Conservation (phyloP, 2,113 vertebrate genomes). For the Sigmodon hispidus region DNA sequence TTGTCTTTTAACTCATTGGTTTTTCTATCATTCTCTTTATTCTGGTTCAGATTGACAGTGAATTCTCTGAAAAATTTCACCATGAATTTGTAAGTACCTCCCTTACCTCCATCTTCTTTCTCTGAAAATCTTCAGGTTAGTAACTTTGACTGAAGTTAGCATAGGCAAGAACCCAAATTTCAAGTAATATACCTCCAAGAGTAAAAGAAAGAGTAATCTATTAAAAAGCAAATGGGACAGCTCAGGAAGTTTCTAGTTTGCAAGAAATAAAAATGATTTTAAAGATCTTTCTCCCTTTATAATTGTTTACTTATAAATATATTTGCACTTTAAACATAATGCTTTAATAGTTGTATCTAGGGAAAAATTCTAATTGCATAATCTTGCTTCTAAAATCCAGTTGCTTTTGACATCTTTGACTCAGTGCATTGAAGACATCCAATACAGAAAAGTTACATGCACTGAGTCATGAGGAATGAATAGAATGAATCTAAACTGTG, state of each 20-base stretch:
- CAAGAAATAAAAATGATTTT: background rate
- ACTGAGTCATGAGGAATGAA: too few species aligned
- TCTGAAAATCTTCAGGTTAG: background rate
- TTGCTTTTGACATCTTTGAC: background rate
- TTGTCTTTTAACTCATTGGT: background rate
- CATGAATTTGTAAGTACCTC: constrained; percentile 85
- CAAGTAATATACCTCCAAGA: background rate
- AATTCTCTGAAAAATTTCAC: constrained; percentile 84
- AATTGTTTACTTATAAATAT: background rate
- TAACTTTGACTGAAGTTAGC: background rate
- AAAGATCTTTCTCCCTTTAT: background rate
- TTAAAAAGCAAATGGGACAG: background rate
- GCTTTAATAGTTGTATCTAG: background rate
- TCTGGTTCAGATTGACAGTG: constrained; percentile 82
- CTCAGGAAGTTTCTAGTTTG: background rate
- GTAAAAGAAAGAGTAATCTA: background rate
- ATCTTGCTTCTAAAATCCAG: background rate
- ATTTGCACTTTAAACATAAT: too few species aligned
- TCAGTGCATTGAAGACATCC: background rate
- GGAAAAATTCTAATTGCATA: background rate
- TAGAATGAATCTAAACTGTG: background rate
- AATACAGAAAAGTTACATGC: background rate
- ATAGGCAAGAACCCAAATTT: background rate
- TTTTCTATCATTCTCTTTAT: constrained; percentile 50
- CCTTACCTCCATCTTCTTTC: too few species aligned